Evolutionary conservation across 2,888 invertebrate genomes (phyloP).

Genomic region (Hirudinaria manillensis): DNA sequence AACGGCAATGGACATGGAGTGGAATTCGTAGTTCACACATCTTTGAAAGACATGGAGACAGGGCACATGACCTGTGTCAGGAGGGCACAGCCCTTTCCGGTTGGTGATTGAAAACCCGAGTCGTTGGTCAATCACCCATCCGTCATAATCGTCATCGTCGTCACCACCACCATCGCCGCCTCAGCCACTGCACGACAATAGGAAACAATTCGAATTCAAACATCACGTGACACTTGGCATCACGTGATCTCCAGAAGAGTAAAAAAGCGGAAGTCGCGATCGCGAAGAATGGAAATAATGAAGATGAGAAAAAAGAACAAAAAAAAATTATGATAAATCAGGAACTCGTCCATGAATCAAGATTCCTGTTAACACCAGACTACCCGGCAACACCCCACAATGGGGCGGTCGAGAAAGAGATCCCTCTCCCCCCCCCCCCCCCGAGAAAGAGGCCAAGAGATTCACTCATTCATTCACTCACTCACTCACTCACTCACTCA

Average conservation of each 20-base stretch:
- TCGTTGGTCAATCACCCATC: background rate
- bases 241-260: background rate
- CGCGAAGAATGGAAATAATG: slow-evolving; percentile 13
- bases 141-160: background rate
- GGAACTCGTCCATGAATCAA: background rate
- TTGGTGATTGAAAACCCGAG: background rate
- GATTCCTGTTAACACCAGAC: background rate
- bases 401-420: too few species aligned
- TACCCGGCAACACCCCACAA: too few species aligned
- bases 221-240: slow-evolving; percentile 15
- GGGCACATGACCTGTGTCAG: too few species aligned
- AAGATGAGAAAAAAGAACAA: background rate
- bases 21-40: too few species aligned
- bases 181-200: background rate
- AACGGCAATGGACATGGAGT: too few species aligned
- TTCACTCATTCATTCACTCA: too few species aligned
- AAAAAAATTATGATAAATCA: background rate
- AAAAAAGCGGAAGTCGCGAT: slow-evolving; percentile 6
- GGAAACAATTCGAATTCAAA: slow-evolving; percentile 3
- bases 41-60: too few species aligned
- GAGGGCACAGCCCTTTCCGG: too few species aligned
- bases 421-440: too few species aligned
- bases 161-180: background rate
- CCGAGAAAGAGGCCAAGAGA: too few species aligned
- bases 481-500: too few species aligned